Conservation (phyloP, 2,797 vertebrate species). For the Labeo calbasu region DNA sequence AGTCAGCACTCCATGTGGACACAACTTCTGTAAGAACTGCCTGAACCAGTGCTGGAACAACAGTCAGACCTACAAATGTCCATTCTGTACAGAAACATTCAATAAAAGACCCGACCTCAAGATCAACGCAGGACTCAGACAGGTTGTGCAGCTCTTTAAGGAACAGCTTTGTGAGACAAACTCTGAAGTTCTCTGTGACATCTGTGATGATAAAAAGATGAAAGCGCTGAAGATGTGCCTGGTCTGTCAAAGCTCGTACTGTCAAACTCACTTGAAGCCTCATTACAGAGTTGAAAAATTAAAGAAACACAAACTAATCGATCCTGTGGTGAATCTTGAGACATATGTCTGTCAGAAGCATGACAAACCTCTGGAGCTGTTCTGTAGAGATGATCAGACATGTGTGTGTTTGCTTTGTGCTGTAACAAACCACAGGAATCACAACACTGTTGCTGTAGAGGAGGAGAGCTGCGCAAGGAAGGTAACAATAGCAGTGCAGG, state of each 20-base stretch:
- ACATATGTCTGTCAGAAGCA: constrained; percentile 50
- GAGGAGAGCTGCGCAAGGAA: constrained; percentile 40
- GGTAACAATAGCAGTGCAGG: not conserved
- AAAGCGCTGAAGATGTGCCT: constrained; percentile 37
- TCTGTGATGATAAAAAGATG: constrained; percentile 25
- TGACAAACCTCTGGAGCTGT: constrained; percentile 50
- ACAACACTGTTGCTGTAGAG: constrained; percentile 51
- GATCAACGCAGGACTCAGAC: constrained; percentile 41
- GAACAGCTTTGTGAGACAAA: not conserved
- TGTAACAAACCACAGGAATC: constrained; percentile 34
- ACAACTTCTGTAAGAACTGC: constrained; percentile 44
- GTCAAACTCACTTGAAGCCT: not conserved
- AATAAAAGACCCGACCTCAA: constrained; percentile 20
- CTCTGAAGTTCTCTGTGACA: constrained; percentile 33
- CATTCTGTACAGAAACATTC: constrained; percentile 45
- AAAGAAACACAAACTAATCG: constrained; percentile 51
- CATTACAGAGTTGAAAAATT: constrained; percentile 14
- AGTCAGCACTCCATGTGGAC: constrained; percentile 20
- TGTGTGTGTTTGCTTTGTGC: constrained; percentile 51
- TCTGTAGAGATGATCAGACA: constrained; percentile 50
- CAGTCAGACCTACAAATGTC: constrained; percentile 4
- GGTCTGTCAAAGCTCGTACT: not conserved
- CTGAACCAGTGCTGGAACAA: constrained; percentile 17
- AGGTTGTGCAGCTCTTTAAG: not conserved
- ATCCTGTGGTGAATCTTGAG: constrained; percentile 34